Percentiles rank a stretch among this genome's conserved stretches.
These are phyloP conservation scores for Subanguina moxae DNA, from an alignment of 1,140 invertebrate species.

Conservation along the genomic window DNA sequence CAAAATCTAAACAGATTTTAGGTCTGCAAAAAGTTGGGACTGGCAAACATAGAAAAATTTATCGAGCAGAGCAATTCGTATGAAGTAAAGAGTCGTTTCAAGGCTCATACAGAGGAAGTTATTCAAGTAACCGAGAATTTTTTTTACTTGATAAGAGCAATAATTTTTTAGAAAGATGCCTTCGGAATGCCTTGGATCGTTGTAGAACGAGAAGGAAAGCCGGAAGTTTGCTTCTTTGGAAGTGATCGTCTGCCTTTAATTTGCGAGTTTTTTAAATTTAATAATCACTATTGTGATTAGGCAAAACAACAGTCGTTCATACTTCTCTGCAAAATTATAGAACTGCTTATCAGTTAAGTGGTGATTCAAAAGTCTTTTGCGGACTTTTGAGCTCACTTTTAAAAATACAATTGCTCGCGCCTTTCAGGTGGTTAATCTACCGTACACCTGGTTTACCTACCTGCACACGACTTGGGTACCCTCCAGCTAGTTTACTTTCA, in stretches of 20 bases:
- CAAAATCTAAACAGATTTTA: not conserved
- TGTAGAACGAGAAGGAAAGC: constrained; percentile 13
- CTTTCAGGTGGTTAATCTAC: no score
- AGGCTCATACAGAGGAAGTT: constrained; percentile 13
- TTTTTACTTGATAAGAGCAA: not conserved
- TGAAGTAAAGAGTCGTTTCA: constrained; percentile 16
- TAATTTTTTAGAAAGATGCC: not conserved
- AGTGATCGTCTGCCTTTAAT: constrained; percentile 15
- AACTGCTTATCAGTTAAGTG: no score
- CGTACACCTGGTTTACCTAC: no score
- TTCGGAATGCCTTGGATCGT: constrained; percentile 31
- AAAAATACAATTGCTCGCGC: no score
- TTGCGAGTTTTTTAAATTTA: not conserved
- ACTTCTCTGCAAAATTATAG: no score
- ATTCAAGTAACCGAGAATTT: not conserved
- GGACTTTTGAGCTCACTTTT: no score
- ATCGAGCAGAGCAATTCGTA: constrained; percentile 4
- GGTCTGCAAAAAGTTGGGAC: constrained; percentile 2
- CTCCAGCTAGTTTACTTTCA: no score
- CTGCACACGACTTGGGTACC: no score
- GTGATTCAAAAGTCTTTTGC: no score
- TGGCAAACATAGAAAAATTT: constrained; percentile 5
- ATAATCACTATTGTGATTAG: not conserved
- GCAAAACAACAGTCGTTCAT: no score
- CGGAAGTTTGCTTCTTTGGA: constrained; percentile 22